Percentiles rank a stretch among this genome's conserved stretches.
Conservation (phyloP, 2,888 invertebrate genomes). For the Tolmerus cingulatus region DNA sequence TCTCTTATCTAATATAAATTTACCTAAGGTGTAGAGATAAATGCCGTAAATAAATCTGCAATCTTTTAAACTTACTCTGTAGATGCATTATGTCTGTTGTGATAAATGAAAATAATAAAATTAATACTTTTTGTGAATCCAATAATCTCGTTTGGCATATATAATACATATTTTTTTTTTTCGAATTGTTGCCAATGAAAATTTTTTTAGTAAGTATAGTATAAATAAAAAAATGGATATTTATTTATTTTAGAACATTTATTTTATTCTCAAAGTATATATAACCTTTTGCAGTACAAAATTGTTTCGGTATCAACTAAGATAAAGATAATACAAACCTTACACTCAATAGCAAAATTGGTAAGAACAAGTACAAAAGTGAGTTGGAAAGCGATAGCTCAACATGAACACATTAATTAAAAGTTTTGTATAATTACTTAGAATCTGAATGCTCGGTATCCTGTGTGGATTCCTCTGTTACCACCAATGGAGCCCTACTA, state of each 20-base stretch:
- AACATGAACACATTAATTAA: neutral
- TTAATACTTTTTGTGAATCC: too few species aligned
- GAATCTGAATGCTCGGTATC: neutral
- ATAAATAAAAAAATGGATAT: neutral
- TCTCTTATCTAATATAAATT: too few species aligned
- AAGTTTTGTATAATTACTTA: neutral
- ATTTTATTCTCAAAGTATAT: slow-evolving; percentile 1
- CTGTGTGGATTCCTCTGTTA: neutral
- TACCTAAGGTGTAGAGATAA: too few species aligned
- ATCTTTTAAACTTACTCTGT: too few species aligned
- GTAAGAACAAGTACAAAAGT: neutral
- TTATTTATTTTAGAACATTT: neutral
- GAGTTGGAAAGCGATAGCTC: neutral
- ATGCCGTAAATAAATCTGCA: too few species aligned
- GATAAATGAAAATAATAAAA: too few species aligned
- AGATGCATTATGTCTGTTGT: too few species aligned
- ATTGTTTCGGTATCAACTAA: neutral
- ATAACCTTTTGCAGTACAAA: slow-evolving; percentile 3
- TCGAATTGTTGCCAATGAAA: too few species aligned
- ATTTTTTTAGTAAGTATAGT: too few species aligned
- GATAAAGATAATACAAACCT: neutral
- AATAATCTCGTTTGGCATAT: too few species aligned
- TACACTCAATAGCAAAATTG: neutral
- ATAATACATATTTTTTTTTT: too few species aligned
- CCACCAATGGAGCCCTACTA: neutral